Conservation (phyloP, 2,797 vertebrate species). For the Eulemur mongoz region DNA sequence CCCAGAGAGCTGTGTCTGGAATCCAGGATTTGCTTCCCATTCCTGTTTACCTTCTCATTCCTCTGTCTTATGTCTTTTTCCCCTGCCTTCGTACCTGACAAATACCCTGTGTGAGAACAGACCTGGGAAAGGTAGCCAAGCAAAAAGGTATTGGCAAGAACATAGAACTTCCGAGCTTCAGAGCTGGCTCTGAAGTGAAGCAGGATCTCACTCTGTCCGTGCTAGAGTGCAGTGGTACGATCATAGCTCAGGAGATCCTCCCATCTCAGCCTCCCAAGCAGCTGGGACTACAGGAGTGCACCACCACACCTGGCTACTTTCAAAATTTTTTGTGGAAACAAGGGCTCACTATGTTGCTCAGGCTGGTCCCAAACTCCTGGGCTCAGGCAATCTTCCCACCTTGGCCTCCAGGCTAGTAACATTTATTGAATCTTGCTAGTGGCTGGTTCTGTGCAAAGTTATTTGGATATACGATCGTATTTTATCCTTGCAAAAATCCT, state of each 20-base stretch:
- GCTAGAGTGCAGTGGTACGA: neutral
- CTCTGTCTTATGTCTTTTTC: neutral
- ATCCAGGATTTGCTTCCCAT: neutral
- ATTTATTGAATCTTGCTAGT: neutral
- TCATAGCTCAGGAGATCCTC: neutral
- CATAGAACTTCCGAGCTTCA: neutral
- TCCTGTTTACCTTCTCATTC: too few relatives aligned
- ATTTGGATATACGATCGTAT: neutral
- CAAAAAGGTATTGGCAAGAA: neutral
- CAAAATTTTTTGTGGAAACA: neutral
- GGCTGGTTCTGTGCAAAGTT: neutral
- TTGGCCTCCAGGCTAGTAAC: neutral
- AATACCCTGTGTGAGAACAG: neutral
- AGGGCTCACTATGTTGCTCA: neutral
- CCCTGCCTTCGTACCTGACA: neutral
- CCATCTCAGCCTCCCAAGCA: neutral
- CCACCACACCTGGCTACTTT: neutral
- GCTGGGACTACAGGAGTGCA: too few relatives aligned
- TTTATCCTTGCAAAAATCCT: neutral
- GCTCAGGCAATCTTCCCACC: neutral
- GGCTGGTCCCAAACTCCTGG: neutral
- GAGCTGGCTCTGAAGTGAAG: neutral
- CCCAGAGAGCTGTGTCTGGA: neutral
- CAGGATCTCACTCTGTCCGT: neutral
- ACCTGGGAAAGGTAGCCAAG: neutral